Percentiles rank a stretch among this genome's conserved stretches.
Evolutionary conservation across 2,797 vertebrate genomes (phyloP).

Genomic region (Sciurus carolinensis): DNA sequence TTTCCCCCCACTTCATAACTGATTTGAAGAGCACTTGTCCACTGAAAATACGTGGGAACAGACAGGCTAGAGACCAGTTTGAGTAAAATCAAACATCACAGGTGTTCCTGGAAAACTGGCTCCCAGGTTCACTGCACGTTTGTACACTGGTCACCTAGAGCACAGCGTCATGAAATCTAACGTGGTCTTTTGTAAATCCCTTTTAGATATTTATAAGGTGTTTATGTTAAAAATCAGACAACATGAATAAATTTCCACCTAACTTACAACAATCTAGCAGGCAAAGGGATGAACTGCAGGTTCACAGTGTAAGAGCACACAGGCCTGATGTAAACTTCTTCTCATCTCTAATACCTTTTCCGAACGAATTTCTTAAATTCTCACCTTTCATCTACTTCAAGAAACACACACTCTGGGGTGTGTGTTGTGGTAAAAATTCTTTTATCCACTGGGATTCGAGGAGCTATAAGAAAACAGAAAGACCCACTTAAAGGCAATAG

Average conservation of each 20-base stretch:
- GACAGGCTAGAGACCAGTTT: not conserved
- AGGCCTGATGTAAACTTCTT: not conserved
- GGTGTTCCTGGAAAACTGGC: not conserved
- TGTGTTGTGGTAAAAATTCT: slow-evolving; percentile 98
- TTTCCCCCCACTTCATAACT: not conserved
- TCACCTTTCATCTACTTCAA: slow-evolving; percentile 97
- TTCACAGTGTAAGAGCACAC: rapidly evolving
- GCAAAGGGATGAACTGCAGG: not conserved
- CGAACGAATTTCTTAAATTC: slow-evolving; percentile 48
- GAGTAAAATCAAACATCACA: rapidly evolving
- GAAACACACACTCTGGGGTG: slow-evolving; percentile 96
- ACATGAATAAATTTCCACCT: not conserved
- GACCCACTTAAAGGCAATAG: not conserved
- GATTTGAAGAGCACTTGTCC: not conserved
- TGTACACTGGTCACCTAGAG: not conserved
- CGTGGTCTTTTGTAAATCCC: not conserved
- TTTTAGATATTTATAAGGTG: not conserved
- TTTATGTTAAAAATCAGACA: slow-evolving; percentile 16
- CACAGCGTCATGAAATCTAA: not conserved
- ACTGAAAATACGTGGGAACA: not conserved
- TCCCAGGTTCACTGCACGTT: not conserved
- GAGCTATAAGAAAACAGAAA: slow-evolving; percentile 89
- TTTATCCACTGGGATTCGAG: slow-evolving; percentile 95
- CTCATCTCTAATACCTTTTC: not conserved
- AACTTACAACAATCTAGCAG: not conserved